These are phyloP conservation scores for Cyprinus carpio DNA, from an alignment of 2,113 vertebrate genomes.

Conservation along the genomic window DNA sequence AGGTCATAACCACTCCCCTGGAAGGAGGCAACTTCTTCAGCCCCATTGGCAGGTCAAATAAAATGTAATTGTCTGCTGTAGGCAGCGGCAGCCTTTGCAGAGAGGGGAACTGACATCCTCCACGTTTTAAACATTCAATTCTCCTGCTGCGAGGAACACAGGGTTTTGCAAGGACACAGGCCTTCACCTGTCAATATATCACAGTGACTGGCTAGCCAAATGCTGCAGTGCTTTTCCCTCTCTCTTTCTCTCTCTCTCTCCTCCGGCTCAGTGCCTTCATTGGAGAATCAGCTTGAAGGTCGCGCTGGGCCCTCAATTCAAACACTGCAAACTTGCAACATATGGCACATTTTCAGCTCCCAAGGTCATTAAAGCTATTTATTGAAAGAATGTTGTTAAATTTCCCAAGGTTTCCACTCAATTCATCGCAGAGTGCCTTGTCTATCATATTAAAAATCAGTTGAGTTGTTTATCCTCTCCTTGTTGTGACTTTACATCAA, in stretches of 20 bases:
- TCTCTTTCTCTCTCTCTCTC: conserved; percentile 58
- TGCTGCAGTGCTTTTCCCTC: too few species aligned
- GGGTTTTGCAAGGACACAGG: too few species aligned
- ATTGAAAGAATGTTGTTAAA: conserved; percentile 79
- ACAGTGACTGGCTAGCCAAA: too few species aligned
- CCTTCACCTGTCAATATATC: too few species aligned
- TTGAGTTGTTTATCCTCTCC: conserved; percentile 65
- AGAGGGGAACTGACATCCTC: too few species aligned
- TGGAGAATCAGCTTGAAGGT: conserved; percentile 74
- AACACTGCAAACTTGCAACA: conserved; percentile 82
- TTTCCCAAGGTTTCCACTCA: conserved; percentile 77
- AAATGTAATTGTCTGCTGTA: too few species aligned
- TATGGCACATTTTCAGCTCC: conserved; percentile 83
- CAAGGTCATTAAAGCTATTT: conserved; percentile 86
- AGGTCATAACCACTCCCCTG: too few species aligned
- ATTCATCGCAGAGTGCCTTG: conserved; percentile 75
- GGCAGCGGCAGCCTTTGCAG: too few species aligned
- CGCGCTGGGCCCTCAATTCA: conserved; percentile 79
- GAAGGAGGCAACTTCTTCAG: too few species aligned
- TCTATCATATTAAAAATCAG: conserved; percentile 78
- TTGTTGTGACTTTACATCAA: conserved; percentile 71
- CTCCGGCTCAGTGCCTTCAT: conserved; percentile 61
- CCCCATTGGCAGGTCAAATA: too few species aligned
- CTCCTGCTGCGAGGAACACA: too few species aligned
- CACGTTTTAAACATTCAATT: too few species aligned